Evolutionary conservation across 2,113 vertebrate genomes (phyloP), one percentile per base, ranked within the genome.

Genomic region (Dissostichus mawsoni): DNA sequence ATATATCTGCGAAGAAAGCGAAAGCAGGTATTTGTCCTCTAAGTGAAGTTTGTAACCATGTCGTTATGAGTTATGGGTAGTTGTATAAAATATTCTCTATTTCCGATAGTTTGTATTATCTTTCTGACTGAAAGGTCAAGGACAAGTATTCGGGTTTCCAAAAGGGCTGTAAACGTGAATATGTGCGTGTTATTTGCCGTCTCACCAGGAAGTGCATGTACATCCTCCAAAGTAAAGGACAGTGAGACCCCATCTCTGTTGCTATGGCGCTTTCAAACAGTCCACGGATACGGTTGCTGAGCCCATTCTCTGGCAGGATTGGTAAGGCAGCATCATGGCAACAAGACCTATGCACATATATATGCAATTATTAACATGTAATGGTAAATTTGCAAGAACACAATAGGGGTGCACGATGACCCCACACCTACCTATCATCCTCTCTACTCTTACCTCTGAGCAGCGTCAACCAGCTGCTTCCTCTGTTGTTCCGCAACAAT

Each of bases 151-250:
- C 7, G 14, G 8, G 18, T 62, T 25, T 41, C 29, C 33, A 48
- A 6, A 73, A n/a, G 11, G 16, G 6, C 4, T 65, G 33, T 56
- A 10, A 58, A 61, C 16, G n/a, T 50, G 33, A 45, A 23, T 25
- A 48, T 25, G 48, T 41, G 20, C 10, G 8, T 56, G 16, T 29
- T 44, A 36, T 84, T 74, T 69, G 18, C 45, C 1, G 3, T 85
- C 92, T 96, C 91, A 99, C 98, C 97, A 96, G 86, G 65, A 98
- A 99, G 74, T 94, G 92, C 84, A 99, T 86, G 92, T 98, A 99
- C 95, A 98, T 96, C 82, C 97, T 96, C 98, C 98, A 99, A 10
- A 99, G 93, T 68, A 99, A 89, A 10, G 97, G 97, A 76, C 98
- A 99, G 29, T 93, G 96, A 79, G 95, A 82, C 2, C 97, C 97